Evolutionary conservation across 2,888 invertebrate species (phyloP).

Genomic region (Caenorhabditis doughertyi): DNA sequence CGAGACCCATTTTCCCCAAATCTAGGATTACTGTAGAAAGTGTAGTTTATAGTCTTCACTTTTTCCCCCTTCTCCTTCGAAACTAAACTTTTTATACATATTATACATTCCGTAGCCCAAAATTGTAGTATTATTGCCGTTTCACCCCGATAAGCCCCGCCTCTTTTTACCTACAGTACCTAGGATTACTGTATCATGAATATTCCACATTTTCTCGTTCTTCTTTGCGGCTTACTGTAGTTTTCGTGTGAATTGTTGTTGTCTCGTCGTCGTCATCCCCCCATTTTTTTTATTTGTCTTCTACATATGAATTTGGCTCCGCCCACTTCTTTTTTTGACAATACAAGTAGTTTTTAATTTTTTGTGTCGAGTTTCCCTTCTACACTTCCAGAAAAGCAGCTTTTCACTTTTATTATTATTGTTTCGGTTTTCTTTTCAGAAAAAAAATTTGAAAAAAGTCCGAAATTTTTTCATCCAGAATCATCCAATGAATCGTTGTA

Average conservation of each 20-base stretch:
- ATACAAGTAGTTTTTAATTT: neutral
- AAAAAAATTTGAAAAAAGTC: neutral
- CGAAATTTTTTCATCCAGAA: neutral
- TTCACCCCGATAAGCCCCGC: neutral
- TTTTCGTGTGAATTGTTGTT: neutral
- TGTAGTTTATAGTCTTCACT: neutral
- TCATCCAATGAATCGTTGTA: neutral
- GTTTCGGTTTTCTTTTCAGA: neutral
- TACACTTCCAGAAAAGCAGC: neutral
- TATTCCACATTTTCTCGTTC: too few relatives aligned
- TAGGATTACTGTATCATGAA: too few relatives aligned
- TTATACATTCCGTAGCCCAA: neutral
- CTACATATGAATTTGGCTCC: too few relatives aligned
- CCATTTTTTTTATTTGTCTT: neutral
- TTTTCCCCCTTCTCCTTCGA: neutral
- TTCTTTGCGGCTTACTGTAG: neutral
- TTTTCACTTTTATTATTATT: neutral
- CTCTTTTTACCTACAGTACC: neutral
- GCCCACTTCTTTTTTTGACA: neutral
- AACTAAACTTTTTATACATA: neutral
- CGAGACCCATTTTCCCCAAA: neutral
- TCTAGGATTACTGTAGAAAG: slow-evolving; percentile 19
- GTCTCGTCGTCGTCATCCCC: neutral
- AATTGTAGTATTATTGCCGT: neutral
- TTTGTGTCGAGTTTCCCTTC: too few relatives aligned